Evolutionary conservation across 2,113 vertebrate genomes (phyloP).

Genomic region (Henicopernis longicauda): DNA sequence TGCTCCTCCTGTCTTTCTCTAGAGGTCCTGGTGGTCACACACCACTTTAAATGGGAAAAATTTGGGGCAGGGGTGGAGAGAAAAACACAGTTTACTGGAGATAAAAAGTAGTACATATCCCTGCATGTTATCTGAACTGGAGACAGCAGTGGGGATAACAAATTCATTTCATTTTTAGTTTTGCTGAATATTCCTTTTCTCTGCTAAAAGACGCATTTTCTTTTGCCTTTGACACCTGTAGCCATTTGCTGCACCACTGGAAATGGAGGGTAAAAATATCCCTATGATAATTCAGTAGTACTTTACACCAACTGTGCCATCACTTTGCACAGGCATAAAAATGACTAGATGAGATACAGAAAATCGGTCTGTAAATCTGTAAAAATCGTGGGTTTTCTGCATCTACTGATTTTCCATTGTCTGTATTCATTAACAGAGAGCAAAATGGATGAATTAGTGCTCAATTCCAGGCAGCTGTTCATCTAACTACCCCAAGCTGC

Average conservation of each 20-base stretch:
- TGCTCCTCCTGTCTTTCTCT: background rate
- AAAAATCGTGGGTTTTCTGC: conserved; percentile 22
- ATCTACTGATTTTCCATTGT: conserved; percentile 59
- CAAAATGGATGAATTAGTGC: conserved; percentile 36
- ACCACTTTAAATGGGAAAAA: background rate
- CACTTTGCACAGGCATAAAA: conserved; percentile 19
- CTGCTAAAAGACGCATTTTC: background rate
- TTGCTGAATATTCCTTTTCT: background rate
- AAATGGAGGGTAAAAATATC: conserved; percentile 35
- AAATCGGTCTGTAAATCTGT: conserved; percentile 39
- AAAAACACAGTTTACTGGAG: background rate
- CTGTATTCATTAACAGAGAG: conserved; percentile 31
- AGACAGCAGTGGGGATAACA: background rate
- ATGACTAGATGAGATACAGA: conserved; percentile 24
- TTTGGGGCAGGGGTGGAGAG: background rate
- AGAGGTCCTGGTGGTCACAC: background rate
- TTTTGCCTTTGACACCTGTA: conserved; percentile 27
- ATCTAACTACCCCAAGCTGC: conserved; percentile 19
- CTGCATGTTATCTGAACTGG: background rate
- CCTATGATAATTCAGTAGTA: background rate
- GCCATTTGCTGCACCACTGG: background rate
- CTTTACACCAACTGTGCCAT: conserved; percentile 6
- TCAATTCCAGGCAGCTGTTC: conserved; percentile 43
- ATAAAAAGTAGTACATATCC: background rate
- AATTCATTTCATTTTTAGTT: background rate